These are phyloP conservation scores for Lepus europaeus DNA, from an alignment of 2,113 vertebrate species.

Conservation along the genomic window DNA sequence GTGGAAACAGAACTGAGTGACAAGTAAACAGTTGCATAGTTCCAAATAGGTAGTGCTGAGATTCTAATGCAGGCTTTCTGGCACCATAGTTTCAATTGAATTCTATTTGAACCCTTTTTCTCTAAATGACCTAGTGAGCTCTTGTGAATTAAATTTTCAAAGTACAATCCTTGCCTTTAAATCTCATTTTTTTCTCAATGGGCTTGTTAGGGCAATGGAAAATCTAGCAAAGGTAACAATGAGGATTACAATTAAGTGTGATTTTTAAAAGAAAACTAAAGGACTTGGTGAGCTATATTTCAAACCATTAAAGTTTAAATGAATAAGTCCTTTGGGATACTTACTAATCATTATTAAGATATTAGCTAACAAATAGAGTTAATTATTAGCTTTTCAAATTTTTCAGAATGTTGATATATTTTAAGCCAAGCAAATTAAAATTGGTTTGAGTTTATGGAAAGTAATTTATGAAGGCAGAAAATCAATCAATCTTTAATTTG, in stretches of 20 bases:
- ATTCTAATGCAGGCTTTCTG: background rate
- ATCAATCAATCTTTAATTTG: constrained; percentile 76
- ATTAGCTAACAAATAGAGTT: constrained; percentile 68
- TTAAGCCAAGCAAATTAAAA: constrained; percentile 77
- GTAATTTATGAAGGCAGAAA: constrained; percentile 78
- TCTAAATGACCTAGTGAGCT: constrained; percentile 39
- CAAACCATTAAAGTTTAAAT: background rate
- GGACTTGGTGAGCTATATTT: constrained; percentile 45
- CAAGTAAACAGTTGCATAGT: background rate
- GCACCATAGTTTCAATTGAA: background rate
- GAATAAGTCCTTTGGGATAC: constrained; percentile 60
- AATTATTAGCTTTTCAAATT: constrained; percentile 70
- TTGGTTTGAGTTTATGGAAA: constrained; percentile 77
- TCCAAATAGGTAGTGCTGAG: background rate
- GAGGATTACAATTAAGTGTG: constrained; percentile 43
- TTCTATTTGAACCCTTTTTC: constrained; percentile 48
- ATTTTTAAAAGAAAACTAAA: constrained; percentile 70
- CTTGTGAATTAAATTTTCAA: constrained; percentile 49
- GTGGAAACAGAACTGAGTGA: background rate
- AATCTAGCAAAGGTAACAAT: constrained; percentile 53
- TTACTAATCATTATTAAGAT: constrained; percentile 79
- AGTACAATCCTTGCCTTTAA: constrained; percentile 68
- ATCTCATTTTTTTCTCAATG: background rate
- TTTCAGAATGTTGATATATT: constrained; percentile 67
- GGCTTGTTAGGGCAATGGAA: constrained; percentile 47